Base-by-base conservation (phyloP, 2,113 vertebrate species). In the Mobula birostris region DNA sequence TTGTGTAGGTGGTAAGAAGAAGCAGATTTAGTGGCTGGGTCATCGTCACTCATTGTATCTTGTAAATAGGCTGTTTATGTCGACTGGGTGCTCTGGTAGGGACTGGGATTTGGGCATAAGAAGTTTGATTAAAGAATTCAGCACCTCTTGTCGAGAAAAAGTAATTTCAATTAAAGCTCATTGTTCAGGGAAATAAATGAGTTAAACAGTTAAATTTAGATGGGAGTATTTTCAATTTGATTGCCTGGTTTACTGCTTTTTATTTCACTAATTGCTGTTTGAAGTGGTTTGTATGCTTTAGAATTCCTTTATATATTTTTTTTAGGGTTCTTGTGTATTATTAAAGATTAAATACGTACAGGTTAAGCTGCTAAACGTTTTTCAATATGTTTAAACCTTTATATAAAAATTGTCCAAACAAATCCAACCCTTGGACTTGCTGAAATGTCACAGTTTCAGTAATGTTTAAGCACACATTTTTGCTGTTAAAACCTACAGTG, bases 181-280 rank as follows among this genome's bases (percentile, higher is more conserved):
- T 90, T 66, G 61, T 74, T 11, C 17, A 17, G 82, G 58, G 29
- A 66, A 68, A 66, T 0, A 63, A 63, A 66, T 68, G 87, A 90
- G 14, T 40, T 48, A 74, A 48, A 93, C 17, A 68, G 29, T 72
- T 7, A 48, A 56, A 48, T 93, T 21, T 32, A 74, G 36, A 74
- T 9, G 40, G 90, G 48, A 24, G 56, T 72, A 56, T 93, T 93
- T 93, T 93, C 27, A 93, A 93, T 56, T 36, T 93, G 21, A 32
- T 92, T 27, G 66, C 90, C 68, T 92, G 91, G 61, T 90, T 63
- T 90, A 90, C 24, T 93, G 70, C 68, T 93, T 93, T 93, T 74
- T 74, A 74, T 93, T 74, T 93, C 72, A 93, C 48, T 76, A 74
- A 74, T 93, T 56, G 91, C 70, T 93, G 70, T 76, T 93, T 93